These are phyloP conservation scores for Zalophus californianus DNA, from an alignment of 2,797 vertebrate species.

Conservation along the genomic window DNA sequence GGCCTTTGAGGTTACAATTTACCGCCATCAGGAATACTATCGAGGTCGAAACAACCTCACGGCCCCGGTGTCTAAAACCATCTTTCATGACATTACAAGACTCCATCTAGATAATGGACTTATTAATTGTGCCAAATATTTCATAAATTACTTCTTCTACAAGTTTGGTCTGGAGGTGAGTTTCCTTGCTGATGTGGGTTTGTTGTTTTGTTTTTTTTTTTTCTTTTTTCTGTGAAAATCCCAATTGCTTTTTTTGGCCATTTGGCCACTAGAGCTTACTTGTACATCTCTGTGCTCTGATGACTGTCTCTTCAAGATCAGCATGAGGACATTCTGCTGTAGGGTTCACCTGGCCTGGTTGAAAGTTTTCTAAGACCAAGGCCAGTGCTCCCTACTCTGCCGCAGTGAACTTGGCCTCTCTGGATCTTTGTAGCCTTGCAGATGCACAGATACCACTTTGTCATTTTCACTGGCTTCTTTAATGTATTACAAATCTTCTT, in stretches of 20 bases:
- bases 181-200: not conserved
- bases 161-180: conserved; percentile 98
- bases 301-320: too few species aligned
- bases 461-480: not conserved
- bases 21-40: conserved; percentile 97
- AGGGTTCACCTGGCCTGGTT: not conserved
- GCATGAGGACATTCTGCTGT: not conserved
- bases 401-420: too few species aligned
- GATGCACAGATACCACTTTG: not conserved
- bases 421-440: not conserved
- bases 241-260: not conserved
- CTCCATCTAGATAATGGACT: conserved; percentile 96
- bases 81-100: conserved; percentile 97
- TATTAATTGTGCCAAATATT: conserved; percentile 96
- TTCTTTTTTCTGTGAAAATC: not conserved
- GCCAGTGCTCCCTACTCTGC: accelerated
- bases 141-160: conserved; percentile 99
- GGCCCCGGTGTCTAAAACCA: conserved; percentile 94
- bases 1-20: conserved; percentile 98
- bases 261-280: accelerated
- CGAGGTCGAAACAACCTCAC: conserved; percentile 95
- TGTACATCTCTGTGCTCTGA: not conserved
- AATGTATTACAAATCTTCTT: not conserved
- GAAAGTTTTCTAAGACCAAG: not conserved
- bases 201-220: not conserved